Conservation (phyloP, 2,113 vertebrate species). For the Gallinago media region DNA sequence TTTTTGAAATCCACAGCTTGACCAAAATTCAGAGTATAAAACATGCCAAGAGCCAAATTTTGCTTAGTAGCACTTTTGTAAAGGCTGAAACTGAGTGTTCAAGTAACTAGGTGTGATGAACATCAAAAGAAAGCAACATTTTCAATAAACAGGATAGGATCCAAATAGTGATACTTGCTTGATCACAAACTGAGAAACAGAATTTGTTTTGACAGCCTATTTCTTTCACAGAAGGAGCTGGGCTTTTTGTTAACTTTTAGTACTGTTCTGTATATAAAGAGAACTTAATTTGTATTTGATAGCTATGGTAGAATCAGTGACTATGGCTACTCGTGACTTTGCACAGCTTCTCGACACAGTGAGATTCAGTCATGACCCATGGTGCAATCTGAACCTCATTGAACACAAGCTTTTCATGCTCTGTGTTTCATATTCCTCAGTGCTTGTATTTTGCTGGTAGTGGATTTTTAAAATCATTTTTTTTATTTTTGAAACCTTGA, state of each 20-base stretch:
- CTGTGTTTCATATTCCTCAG: neutral
- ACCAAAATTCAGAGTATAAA: slow-evolving; percentile 7
- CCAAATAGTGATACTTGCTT: neutral
- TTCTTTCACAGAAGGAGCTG: slow-evolving; percentile 1
- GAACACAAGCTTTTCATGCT: neutral
- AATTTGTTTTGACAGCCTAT: neutral
- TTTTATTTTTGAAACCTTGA: neutral
- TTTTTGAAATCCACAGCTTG: slow-evolving; percentile 18
- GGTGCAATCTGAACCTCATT: neutral
- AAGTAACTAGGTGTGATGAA: neutral
- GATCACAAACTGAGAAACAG: neutral
- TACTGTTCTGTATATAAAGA: neutral
- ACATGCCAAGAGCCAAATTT: neutral
- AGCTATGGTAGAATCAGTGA: neutral
- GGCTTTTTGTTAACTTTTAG: neutral
- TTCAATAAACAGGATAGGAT: neutral
- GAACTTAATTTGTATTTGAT: neutral
- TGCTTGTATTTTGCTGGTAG: neutral
- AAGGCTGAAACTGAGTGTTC: neutral
- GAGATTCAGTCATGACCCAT: neutral
- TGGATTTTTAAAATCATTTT: neutral
- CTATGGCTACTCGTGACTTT: neutral
- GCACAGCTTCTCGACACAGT: neutral
- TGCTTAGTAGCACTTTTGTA: neutral
- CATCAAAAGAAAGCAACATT: neutral